Base-by-base conservation (phyloP, 2,797 vertebrate genomes). In the Scomberomorus guttatus region DNA sequence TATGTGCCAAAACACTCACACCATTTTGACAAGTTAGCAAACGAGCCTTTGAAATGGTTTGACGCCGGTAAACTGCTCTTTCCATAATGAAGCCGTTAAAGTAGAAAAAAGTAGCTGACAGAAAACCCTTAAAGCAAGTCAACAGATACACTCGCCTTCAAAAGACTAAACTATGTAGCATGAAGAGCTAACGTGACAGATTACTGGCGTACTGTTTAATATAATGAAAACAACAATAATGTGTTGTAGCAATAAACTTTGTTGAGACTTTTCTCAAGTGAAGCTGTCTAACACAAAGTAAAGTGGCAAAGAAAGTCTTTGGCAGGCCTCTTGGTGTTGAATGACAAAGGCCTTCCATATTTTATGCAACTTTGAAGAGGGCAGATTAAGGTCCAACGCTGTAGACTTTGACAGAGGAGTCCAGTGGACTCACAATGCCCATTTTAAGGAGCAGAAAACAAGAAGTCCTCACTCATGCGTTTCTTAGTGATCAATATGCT, bases 401-500 rank as follows among this genome's bases (percentile, higher is more conserved):
- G 88, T n/a, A 80, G 85, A 92, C 93, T 92, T 87, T 93, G 93
- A 93, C 91, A 84, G 93, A 87, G 75, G 87, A 89, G 90, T 90
- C 91, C 90, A 69, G 81, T 83, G 84, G 89, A 92, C 87, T 90
- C 82, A 71, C 84, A 75, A 66, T 81, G 83, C 83, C 88, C 92
- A 68, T 87, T 92, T 87, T 88, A 87, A 86, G 78, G 72, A 85
- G 84, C 81, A 85, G 82, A 91, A 91, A 92, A 94, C 85, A 88
- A 92, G 90, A 90, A 92, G 85, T 92, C 91, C 88, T 94, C 93
- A 90, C 93, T 95, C 90, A 88, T 92, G 93, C 91, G 92, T 90
- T 93, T 93, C 90, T 81, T 65, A 20, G 78, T 95, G 94, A 96
- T 96, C 96, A 95, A 96, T 96, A 96, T 96, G 95, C 95, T 96